A percentile compares a stretch with the other conserved stretches of the same genome.
Conservation (phyloP, 1,140 invertebrate species). For the Scylla paramamosain region DNA sequence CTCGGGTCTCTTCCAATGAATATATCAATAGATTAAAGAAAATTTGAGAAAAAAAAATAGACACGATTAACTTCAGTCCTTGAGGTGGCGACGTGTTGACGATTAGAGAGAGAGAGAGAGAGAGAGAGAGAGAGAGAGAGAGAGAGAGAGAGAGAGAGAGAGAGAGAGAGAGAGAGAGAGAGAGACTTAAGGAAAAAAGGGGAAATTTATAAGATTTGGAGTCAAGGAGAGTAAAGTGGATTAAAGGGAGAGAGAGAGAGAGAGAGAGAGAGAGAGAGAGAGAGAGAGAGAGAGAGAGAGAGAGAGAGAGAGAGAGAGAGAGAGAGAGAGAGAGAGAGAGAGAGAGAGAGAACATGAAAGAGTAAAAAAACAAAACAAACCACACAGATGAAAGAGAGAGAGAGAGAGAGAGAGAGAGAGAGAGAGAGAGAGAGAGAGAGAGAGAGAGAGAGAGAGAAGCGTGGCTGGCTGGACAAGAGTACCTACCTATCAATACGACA, state of each 20-base stretch:
- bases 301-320: too few species aligned
- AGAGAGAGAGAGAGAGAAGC: too few species aligned
- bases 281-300: not conserved
- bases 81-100: not conserved
- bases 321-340: not conserved
- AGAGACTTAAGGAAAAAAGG: not conserved
- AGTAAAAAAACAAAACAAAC: not conserved
- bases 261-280: not conserved
- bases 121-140: too few species aligned
- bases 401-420: not conserved
- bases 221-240: too few species aligned
- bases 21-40: not conserved
- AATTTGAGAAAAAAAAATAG: not conserved
- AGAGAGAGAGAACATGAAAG: not conserved
- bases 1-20: not conserved
- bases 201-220: too few species aligned
- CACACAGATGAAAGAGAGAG: too few species aligned
- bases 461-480: too few species aligned
- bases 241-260: constrained; percentile 13
- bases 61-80: not conserved
- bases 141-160: too few species aligned
- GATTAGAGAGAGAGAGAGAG: not conserved
- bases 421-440: too few species aligned
- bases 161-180: too few species aligned
- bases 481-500: too few species aligned